Evolutionary conservation across 2,888 invertebrate species (phyloP).

Genomic region (Dexiosoma caninum): DNA sequence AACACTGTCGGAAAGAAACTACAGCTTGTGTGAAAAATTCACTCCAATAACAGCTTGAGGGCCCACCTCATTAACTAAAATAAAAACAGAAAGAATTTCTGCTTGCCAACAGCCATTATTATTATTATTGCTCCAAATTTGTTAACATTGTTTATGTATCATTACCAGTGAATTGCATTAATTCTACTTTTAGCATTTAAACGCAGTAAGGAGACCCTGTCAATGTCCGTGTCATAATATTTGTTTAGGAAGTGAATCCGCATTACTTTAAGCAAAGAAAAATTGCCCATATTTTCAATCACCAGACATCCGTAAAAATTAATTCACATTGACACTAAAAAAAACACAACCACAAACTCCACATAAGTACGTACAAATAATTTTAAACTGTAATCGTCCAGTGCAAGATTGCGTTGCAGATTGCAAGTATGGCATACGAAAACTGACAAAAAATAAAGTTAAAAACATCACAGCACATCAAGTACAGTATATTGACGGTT

Average conservation of each 20-base stretch:
- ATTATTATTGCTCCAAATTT: slow-evolving; percentile 5
- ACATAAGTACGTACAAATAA: background rate
- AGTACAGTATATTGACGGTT: slow-evolving; percentile 44
- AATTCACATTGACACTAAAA: background rate
- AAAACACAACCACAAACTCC: no score
- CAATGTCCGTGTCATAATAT: background rate
- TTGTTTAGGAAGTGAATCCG: slow-evolving; percentile 33
- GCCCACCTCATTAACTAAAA: background rate
- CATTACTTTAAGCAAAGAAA: slow-evolving; percentile 24
- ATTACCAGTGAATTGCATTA: slow-evolving; percentile 20
- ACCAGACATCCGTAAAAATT: slow-evolving; percentile 42
- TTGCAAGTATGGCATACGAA: slow-evolving; percentile 12
- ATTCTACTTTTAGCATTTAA: background rate
- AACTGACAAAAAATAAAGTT: background rate
- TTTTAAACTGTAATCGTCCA: slow-evolving; percentile 17
- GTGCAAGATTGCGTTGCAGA: slow-evolving; percentile 24
- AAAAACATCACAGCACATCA: background rate
- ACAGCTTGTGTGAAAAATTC: no score
- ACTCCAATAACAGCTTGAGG: no score
- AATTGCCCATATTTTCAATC: slow-evolving; percentile 22
- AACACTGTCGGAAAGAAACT: no score
- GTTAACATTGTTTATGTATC: slow-evolving; percentile 21
- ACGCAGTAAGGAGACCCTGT: background rate
- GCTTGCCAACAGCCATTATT: background rate
- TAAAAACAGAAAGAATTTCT: background rate